Conservation (phyloP, 2,888 invertebrate species). For the Lycia hirtaria region DNA sequence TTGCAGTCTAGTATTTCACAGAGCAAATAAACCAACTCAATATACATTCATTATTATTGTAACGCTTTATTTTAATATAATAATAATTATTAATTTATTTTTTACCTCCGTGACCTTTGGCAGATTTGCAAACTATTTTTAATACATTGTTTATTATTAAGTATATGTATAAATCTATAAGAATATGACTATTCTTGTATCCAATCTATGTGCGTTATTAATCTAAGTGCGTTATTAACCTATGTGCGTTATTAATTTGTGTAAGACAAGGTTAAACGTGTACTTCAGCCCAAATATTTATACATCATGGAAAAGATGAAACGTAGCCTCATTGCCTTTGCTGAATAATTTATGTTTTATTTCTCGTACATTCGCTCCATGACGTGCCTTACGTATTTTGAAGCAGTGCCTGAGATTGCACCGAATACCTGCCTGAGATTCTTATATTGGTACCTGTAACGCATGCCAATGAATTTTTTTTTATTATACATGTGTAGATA, state of each 20-base stretch:
- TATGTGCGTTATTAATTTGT: conserved; percentile 61
- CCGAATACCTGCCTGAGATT: not conserved
- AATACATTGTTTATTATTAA: too few species aligned
- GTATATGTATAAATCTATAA: too few species aligned
- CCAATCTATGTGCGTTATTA: conserved; percentile 53
- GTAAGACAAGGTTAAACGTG: conserved; percentile 63
- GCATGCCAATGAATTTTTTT: too few species aligned
- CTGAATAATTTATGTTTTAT: conserved; percentile 79
- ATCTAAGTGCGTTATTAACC: conserved; percentile 53
- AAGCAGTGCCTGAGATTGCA: conserved; percentile 5
- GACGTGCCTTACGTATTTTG: conserved; percentile 44
- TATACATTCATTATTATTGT: too few species aligned
- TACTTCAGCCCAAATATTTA: conserved; percentile 53
- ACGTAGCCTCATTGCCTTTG: conserved; percentile 69
- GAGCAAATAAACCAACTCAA: too few species aligned
- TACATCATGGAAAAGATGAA: conserved; percentile 72
- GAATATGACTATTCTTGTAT: conserved; percentile 9
- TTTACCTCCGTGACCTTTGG: too few species aligned
- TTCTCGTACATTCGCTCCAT: conserved; percentile 56
- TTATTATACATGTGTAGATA: too few species aligned
- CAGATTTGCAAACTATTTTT: too few species aligned
- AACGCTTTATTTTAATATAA: too few species aligned
- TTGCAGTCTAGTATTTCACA: too few species aligned
- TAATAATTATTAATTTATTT: too few species aligned
- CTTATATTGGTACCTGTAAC: too few species aligned